Evolutionary conservation across 2,797 vertebrate species (phyloP), one percentile per base, ranked within the genome.

Genomic region (Sitta carolinensis): DNA sequence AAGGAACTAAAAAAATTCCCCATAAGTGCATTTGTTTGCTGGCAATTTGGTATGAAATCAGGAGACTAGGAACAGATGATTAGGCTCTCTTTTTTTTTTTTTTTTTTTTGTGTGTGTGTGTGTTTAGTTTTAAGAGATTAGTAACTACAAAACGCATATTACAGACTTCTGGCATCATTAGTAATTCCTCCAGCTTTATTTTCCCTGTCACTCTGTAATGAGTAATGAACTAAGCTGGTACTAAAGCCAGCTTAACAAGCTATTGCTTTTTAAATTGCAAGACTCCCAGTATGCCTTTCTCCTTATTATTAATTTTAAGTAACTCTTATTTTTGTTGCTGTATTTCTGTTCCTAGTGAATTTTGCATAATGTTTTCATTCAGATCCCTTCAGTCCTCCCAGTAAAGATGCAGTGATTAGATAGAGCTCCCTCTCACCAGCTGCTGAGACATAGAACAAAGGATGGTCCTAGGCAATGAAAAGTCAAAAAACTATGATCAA

Each of bases 131-230:
- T 79, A 79, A 76, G 89, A 93, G 45, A 90, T 92, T 89, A 91
- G 38, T 76, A 94, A 45, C 59, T 90, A 88, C 67, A 93, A 87
- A 96, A 95, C 87, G 55, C 47, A 34, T 93, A 68, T 87, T 91
- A 84, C 69, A 86, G 81, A 83, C 81, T 96, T 94, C 82, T 95
- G 94, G 85, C 85, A 89, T 96, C 84, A 92, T 96, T 97, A 95
- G 54, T 55, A 84, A 74, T 95, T 92, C 59, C 52, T 87, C 85
- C 79, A 89, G 87, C 85, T 96, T 96, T 96, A 90, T 97, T 96
- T 96, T 96, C 62, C 43, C 84, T 96, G 70, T 93, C 92, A 95
- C 84, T 92, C 78, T 75, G 40, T 93, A 95, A 93, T 87, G 73
- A 96, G 52, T 87, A 96, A 94, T 89, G 89, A 95, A 62, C 78